Evolutionary conservation across 2,888 invertebrate genomes (phyloP), one percentile per base, ranked within the genome.

Genomic region (Baccha elongata): DNA sequence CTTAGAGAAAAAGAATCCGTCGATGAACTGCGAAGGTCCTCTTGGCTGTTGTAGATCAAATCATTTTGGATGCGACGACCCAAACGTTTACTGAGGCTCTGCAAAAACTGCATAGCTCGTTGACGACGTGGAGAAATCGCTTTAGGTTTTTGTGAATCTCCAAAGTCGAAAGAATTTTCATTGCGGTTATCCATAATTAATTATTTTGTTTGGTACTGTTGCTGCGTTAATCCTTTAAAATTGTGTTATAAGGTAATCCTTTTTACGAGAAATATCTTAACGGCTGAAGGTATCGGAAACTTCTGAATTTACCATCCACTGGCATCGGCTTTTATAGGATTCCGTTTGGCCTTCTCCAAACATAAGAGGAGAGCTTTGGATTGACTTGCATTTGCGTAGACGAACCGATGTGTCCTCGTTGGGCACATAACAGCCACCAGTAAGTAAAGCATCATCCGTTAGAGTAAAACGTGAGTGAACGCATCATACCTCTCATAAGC

Each of bases 11-110:
- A 90, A 2, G 89, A 89, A 32, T 90, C 90, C 2, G 90, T 90
- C 1, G 90, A 89, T 15, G 88, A 89, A 64, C 91, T 92, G 62
- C 91, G 89, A 64, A 92, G 89, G 68, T 92, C 92, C 29, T 91
- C 91, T 84, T 92, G 92, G 79, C 92, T 91, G 81, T 90, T 91
- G 85, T 90, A 90, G 32, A 89, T 88, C 50, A 88, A 85, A 84
- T 84, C 84, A 46, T 78, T 80, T 23, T 78, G 80, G 6, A 64
- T 48, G 6, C 84, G 85, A 53, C 78, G 80, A 13, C 84, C 78
- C 3, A 84, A 60, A 19, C 84, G 84, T 35, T 78, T 84, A 48
- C 85, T 76, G 48, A 85, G 79, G 32, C 64, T 84, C 10, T 85
- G 80, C 68, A 85, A n/a, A 35, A 85, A 85, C 17, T 85, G 78